Evolutionary conservation across 2,113 vertebrate genomes (phyloP), one percentile per base, ranked within the genome.

Genomic region (Piaya cayana): DNA sequence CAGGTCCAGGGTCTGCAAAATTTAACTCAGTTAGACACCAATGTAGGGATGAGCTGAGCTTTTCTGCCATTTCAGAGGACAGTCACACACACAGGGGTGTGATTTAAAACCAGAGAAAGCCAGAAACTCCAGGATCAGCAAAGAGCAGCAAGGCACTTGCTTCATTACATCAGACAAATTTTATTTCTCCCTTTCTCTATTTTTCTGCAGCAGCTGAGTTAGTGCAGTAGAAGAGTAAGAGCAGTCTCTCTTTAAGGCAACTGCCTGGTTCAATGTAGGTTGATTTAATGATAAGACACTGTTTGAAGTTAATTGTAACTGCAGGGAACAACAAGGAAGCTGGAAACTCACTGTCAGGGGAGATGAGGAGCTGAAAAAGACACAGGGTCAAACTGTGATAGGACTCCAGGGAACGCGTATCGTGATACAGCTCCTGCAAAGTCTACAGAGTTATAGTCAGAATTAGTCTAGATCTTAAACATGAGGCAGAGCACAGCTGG

Each of bases 261-360:
- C 76, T 78, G 59, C 27, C 78, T 94, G 75, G 39, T 52, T 77
- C 85, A 63, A 43, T 67, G 82, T 88, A 30, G 76, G 85, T n/a
- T 95, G 92, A 82, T 83, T 59, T 89, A 93, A 83, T 68, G 87
- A 43, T 74, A 77, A 96, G 71, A 67, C 84, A 65, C 55, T 60
- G 70, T 76, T 91, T 92, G 92, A 88, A 94, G 85, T 58, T 30
- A 42, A 91, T 34, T 88, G 92, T 86, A 88, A 86, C 79, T 81
- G 17, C 6, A 78, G 88, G 76, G 90, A 96, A 70, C 65, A 86
- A 67, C 8, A 68, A 87, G 65, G 27, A 82, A 85, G 36, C 52
- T 86, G 52, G 82, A 59, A 93, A 86, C 42, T 86, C 37, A 47
- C 42, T 82, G 78, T 45, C 75, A 82, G 82, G 55, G 6, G 2